Conservation (phyloP, 2,113 vertebrate species). For the Thamnaconus septentrionalis region DNA sequence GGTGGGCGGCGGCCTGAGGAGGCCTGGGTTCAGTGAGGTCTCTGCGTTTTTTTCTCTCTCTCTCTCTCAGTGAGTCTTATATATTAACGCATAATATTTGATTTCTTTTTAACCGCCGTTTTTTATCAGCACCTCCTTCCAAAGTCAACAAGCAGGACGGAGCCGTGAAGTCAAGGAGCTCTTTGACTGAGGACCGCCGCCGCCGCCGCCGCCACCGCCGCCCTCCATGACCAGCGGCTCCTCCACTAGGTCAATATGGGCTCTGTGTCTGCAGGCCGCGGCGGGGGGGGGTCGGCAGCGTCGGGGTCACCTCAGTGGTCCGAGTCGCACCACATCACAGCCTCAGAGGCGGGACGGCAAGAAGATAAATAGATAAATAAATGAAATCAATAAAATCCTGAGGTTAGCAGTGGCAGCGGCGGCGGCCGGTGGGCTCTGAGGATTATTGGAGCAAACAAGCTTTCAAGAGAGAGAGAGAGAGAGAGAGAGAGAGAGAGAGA, state of each 20-base stretch:
- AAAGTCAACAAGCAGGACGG: conserved; percentile 68
- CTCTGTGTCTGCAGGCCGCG: conserved; percentile 66
- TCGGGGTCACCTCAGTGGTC: conserved; percentile 28
- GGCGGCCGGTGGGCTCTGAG: conserved; percentile 45
- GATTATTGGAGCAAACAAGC: conserved; percentile 66
- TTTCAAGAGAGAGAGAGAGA: conserved; percentile 51
- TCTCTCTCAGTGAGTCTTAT: conserved; percentile 69
- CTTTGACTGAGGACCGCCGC: conserved; percentile 66
- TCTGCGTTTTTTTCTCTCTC: conserved; percentile 41
- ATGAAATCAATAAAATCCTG: too few species aligned
- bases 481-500: conserved; percentile 43
- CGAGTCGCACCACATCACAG: conserved; percentile 72
- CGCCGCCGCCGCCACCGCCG: conserved; percentile 53
- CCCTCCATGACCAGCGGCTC: conserved; percentile 63
- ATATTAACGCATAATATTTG: conserved; percentile 69
- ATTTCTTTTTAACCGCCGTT: conserved; percentile 76
- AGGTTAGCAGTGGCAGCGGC: too few species aligned
- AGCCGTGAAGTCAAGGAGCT: conserved; percentile 59
- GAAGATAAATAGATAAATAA: conserved; percentile 29
- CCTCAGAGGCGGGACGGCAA: conserved; percentile 53
- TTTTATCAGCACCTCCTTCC: conserved; percentile 69
- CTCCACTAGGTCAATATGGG: conserved; percentile 66
- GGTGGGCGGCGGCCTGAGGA: background rate
- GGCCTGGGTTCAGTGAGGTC: conserved; percentile 66
- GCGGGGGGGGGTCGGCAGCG: conserved; percentile 63